Conservation (phyloP, 2,888 invertebrate species). For the Clistopyga incitator region DNA sequence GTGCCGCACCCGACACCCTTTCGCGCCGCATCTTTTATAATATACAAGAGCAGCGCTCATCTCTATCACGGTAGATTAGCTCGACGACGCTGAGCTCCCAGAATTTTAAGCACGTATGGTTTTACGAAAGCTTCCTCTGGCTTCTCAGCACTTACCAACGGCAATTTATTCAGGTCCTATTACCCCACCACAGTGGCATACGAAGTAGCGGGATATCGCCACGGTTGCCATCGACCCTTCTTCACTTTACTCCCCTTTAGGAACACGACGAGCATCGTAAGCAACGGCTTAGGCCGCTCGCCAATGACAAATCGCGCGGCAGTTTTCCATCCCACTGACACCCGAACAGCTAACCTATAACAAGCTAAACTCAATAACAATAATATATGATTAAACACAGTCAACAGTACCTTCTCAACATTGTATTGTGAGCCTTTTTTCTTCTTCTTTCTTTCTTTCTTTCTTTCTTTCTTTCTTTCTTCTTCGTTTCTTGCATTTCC, state of each 20-base stretch:
- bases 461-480: no score
- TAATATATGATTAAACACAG: conserved; percentile 70
- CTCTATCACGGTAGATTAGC: conserved; percentile 28
- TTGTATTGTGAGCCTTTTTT: conserved; percentile 58
- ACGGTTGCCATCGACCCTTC: no score
- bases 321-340: conserved; percentile 68
- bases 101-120: conserved; percentile 33
- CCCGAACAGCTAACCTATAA: conserved; percentile 71
- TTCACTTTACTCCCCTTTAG: no score
- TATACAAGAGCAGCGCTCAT: conserved; percentile 20
- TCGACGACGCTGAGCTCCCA: conserved; percentile 27
- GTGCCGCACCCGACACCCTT: no score
- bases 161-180: conserved; percentile 34
- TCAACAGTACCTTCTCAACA: conserved; percentile 65
- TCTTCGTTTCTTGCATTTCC: conserved; percentile 30
- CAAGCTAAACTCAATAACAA: conserved; percentile 71
- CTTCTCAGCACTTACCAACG: conserved; percentile 4
- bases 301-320: conserved; percentile 27
- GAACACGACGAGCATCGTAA: conserved; percentile 32
- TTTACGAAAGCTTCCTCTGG: conserved; percentile 5
- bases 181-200: conserved; percentile 16
- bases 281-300: background rate
- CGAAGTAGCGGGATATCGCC: conserved; percentile 15
- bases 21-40: no score
- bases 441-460: no score